Conservation (phyloP, 2,797 vertebrate species). For the Gymnopithys bicolor region DNA sequence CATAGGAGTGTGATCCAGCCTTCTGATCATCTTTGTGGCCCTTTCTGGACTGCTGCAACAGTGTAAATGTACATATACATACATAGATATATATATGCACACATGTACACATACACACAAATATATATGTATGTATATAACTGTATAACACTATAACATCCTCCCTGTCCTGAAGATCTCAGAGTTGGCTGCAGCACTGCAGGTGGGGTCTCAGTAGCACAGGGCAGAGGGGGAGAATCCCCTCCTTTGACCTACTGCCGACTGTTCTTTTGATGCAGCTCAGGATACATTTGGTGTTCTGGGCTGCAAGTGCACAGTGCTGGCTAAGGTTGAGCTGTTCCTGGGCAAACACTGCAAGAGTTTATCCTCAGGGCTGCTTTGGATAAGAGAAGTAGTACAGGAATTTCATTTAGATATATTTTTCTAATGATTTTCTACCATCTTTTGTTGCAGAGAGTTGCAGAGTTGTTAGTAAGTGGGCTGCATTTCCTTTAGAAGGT, state of each 20-base stretch:
- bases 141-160: not conserved
- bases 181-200: not conserved
- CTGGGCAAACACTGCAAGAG: no score
- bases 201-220: not conserved
- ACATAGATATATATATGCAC: no score
- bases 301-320: fast-evolving
- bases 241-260: not conserved
- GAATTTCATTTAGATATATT: fast-evolving
- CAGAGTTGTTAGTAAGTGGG: not conserved
- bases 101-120: no score
- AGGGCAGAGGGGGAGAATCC: not conserved
- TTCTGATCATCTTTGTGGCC: not conserved
- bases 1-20: not conserved
- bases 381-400: not conserved
- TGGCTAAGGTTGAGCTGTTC: not conserved
- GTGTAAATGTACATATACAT: no score
- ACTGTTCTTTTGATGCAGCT: fast-evolving
- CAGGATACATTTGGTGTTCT: not conserved
- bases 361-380: not conserved
- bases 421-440: fast-evolving
- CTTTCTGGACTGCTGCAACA: not conserved
- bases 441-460: not conserved
- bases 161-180: not conserved
- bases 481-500: not conserved
- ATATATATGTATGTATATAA: no score